These are phyloP conservation scores for Pedetes capensis DNA, from an alignment of 2,113 vertebrate genomes.

Conservation along the genomic window DNA sequence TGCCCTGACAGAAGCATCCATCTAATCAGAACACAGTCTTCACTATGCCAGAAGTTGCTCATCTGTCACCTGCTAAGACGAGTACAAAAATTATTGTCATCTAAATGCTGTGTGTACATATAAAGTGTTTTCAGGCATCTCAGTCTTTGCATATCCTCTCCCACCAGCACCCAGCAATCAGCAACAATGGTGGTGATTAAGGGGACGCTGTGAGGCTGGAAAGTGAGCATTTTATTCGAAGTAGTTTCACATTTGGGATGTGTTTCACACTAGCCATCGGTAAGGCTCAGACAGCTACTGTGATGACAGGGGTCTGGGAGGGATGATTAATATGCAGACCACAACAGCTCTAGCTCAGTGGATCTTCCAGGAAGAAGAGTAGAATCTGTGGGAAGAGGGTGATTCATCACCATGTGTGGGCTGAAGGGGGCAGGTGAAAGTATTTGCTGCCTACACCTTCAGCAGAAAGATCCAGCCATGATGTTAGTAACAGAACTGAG, in stretches of 20 bases:
- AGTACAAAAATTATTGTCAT: slow-evolving; percentile 25
- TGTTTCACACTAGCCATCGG: too few relatives aligned
- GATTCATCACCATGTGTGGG: slow-evolving; percentile 43
- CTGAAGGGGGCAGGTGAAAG: slow-evolving; percentile 57
- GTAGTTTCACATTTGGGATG: neutral
- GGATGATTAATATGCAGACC: slow-evolving; percentile 47
- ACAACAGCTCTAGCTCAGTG: neutral
- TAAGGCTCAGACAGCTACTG: too few relatives aligned
- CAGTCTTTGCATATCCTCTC: neutral
- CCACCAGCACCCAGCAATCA: neutral
- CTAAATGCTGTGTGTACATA: neutral
- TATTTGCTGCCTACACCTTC: neutral
- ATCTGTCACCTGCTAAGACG: slow-evolving; percentile 63
- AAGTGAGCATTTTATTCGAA: slow-evolving; percentile 27
- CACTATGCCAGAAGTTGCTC: slow-evolving; percentile 44
- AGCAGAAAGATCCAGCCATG: neutral
- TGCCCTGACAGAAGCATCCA: neutral
- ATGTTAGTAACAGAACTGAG: neutral
- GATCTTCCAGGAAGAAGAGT: slow-evolving; percentile 36
- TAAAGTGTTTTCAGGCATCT: slow-evolving; percentile 33
- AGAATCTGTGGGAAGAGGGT: slow-evolving; percentile 18
- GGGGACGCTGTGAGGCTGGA: neutral
- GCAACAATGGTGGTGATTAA: slow-evolving; percentile 42
- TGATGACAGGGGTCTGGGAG: neutral
- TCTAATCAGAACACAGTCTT: slow-evolving; percentile 14